These are phyloP conservation scores for Ophioninae sp. DNA, from an alignment of 2,888 invertebrate species.

Conservation along the genomic window DNA sequence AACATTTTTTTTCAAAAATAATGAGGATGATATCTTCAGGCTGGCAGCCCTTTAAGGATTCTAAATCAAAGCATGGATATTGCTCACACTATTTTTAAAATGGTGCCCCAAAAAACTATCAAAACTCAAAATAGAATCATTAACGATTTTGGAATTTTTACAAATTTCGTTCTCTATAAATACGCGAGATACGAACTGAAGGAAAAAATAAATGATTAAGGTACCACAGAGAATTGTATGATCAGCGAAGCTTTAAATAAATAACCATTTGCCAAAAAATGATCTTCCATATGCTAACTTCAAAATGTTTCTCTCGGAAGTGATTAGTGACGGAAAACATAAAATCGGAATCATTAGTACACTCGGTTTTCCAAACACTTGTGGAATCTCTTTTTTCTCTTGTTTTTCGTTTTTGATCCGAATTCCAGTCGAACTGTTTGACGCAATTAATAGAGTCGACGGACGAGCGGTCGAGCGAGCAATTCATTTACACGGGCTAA, in stretches of 20 bases:
- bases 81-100: not conserved
- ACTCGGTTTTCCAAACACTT: not conserved
- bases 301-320: not conserved
- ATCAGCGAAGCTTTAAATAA: too few species aligned
- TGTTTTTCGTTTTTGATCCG: slow-evolving; percentile 15
- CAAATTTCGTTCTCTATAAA: too few species aligned
- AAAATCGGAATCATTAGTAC: not conserved
- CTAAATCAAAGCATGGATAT: not conserved
- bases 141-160: too few species aligned
- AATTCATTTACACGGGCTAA: slow-evolving; percentile 52
- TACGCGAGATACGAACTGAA: too few species aligned
- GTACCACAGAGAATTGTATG: too few species aligned
- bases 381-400: slow-evolving; percentile 1
- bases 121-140: not conserved
- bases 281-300: not conserved
- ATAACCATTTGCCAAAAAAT: not conserved
- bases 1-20: not conserved
- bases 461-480: slow-evolving; percentile 28
- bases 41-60: not conserved
- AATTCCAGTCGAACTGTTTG: not conserved
- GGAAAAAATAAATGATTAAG: too few species aligned
- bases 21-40: not conserved
- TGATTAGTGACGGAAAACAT: not conserved
- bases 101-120: not conserved
- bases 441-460: slow-evolving; percentile 11